These are phyloP conservation scores for Propithecus deckenii DNA, from an alignment of 2,797 vertebrate species.

Conservation along the genomic window DNA sequence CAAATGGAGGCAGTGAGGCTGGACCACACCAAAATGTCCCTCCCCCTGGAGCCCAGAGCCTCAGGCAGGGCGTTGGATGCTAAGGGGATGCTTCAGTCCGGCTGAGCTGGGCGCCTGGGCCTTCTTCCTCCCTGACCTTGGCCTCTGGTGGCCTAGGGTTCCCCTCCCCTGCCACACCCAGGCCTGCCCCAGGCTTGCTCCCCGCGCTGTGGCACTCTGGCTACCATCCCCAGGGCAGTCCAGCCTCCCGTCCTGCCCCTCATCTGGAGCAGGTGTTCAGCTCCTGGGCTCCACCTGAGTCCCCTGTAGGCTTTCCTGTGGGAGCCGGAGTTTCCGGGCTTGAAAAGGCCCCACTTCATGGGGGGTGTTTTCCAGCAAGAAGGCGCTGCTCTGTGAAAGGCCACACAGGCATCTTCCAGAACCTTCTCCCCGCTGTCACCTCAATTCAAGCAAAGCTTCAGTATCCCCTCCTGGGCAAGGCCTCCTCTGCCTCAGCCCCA, in stretches of 20 bases:
- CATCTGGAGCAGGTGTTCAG: not conserved
- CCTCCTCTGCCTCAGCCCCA: not conserved
- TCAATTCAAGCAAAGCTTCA: not conserved
- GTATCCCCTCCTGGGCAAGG: accelerated
- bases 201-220: accelerated
- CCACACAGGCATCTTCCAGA: not conserved
- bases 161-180: not conserved
- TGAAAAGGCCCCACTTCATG: accelerated
- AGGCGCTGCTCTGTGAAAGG: not conserved
- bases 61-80: accelerated
- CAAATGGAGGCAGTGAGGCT: not conserved
- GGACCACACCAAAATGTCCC: accelerated
- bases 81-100: not conserved
- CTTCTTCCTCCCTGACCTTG: not conserved
- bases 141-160: not conserved
- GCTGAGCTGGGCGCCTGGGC: not conserved
- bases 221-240: accelerated
- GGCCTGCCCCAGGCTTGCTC: not conserved
- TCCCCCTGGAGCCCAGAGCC: accelerated
- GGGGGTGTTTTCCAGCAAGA: not conserved
- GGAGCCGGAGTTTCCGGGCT: not conserved
- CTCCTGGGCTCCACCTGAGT: accelerated
- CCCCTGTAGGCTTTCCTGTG: not conserved
- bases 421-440: not conserved
- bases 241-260: not conserved